These are phyloP conservation scores for Trilocha varians DNA, from an alignment of 2,888 invertebrate genomes.

Conservation along the genomic window DNA sequence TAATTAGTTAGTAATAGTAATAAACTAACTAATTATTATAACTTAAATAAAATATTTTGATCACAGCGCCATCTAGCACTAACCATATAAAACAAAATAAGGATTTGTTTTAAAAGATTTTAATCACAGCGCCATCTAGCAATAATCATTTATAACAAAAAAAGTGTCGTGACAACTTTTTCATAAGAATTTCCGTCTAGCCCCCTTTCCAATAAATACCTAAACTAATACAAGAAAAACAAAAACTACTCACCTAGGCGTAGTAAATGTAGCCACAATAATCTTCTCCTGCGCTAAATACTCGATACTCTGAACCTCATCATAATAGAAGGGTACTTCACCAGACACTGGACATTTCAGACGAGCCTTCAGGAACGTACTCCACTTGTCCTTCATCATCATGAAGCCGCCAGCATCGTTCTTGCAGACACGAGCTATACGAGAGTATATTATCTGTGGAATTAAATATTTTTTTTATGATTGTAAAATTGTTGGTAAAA, in stretches of 20 bases:
- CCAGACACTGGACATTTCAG: constrained; percentile 88
- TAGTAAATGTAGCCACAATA: constrained; percentile 89
- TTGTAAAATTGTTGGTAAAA: too few relatives aligned
- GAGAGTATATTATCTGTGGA: constrained; percentile 85
- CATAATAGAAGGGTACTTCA: constrained; percentile 89
- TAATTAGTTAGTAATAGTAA: too few relatives aligned
- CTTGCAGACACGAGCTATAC: constrained; percentile 93
- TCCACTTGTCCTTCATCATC: constrained; percentile 89
- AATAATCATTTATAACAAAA: too few relatives aligned
- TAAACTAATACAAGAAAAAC: constrained; percentile 1
- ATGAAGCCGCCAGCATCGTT: constrained; percentile 87
- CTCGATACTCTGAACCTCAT: constrained; percentile 89
- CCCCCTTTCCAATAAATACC: too few relatives aligned
- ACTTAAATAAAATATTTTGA: too few relatives aligned
- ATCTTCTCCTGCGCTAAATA: constrained; percentile 84
- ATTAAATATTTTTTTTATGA: neutral
- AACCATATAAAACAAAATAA: too few relatives aligned
- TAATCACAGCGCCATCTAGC: too few relatives aligned
- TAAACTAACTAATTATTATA: too few relatives aligned
- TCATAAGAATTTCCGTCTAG: too few relatives aligned
- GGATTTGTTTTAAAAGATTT: too few relatives aligned
- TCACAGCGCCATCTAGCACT: too few relatives aligned
- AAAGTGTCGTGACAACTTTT: too few relatives aligned
- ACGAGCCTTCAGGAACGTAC: constrained; percentile 91
- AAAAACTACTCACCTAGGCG: constrained; percentile 76